Evolutionary conservation across 2,797 vertebrate species (phyloP).

Genomic region (Ctenopoma kingsleyae): DNA sequence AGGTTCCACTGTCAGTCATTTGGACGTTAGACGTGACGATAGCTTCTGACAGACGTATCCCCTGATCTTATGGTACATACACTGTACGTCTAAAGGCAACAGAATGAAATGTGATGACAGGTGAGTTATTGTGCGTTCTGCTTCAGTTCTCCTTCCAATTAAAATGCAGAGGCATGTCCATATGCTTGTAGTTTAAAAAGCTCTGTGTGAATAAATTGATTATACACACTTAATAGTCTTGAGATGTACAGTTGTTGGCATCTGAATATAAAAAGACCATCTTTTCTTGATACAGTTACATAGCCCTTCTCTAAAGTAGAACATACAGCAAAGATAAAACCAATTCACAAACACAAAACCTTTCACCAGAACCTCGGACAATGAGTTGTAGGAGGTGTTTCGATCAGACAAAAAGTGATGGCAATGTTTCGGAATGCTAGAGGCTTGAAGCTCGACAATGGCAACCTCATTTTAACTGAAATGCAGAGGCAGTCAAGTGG

Average conservation of each 20-base stretch:
- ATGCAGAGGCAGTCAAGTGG: slow-evolving; percentile 40
- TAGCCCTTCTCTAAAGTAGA: too few species aligned
- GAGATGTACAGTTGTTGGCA: slow-evolving; percentile 1
- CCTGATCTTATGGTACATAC: background rate
- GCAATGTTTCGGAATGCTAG: background rate
- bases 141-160: slow-evolving; percentile 35
- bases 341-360: background rate
- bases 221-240: background rate
- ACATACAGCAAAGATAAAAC: background rate
- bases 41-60: background rate
- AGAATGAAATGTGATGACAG: slow-evolving; percentile 12
- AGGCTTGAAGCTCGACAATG: slow-evolving; percentile 8
- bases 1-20: too few species aligned
- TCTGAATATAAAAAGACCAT: background rate
- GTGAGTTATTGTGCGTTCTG: slow-evolving; percentile 33
- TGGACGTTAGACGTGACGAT: too few species aligned
- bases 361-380: background rate
- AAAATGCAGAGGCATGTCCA: slow-evolving; percentile 32
- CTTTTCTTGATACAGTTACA: background rate
- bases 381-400: background rate
- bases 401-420: background rate
- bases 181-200: slow-evolving; percentile 11
- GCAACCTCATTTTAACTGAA: slow-evolving; percentile 10
- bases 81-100: background rate
- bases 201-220: slow-evolving; percentile 14